Conservation (phyloP, 2,888 invertebrate species). For the Creontiades dilutus region DNA sequence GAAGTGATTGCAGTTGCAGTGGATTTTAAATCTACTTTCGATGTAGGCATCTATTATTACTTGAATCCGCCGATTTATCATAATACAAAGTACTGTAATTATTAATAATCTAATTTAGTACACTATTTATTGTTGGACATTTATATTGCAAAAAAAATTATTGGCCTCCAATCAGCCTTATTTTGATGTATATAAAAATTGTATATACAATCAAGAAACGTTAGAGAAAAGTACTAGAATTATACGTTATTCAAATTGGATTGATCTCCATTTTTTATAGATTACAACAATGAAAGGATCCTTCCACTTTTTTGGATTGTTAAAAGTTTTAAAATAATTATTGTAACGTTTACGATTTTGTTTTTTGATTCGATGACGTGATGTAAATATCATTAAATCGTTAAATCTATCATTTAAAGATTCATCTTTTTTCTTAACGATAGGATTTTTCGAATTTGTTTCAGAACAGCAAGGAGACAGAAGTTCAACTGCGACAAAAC, state of each 20-base stretch:
- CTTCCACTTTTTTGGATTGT: constrained; percentile 45
- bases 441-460: constrained; percentile 63
- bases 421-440: constrained; percentile 13
- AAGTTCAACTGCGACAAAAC: constrained; percentile 72
- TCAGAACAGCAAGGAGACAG: constrained; percentile 72
- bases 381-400: constrained; percentile 40
- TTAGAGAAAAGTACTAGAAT: constrained; percentile 35
- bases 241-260: constrained; percentile 18
- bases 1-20: constrained; percentile 17
- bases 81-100: constrained; percentile 16
- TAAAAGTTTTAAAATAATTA: constrained; percentile 37
- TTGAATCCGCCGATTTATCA: constrained; percentile 39
- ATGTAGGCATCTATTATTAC: background rate
- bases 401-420: background rate
- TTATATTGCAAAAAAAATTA: background rate
- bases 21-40: constrained; percentile 6
- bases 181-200: constrained; percentile 22
- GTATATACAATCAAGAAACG: constrained; percentile 47
- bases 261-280: constrained; percentile 51
- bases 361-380: constrained; percentile 15
- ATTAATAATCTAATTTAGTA: constrained; percentile 4
- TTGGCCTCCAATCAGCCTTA: constrained; percentile 59
- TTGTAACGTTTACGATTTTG: constrained; percentile 38
- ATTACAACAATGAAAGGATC: constrained; percentile 17
- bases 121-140: constrained; percentile 47